Conservation (phyloP, 2,888 invertebrate genomes). For the Amiota mariae region DNA sequence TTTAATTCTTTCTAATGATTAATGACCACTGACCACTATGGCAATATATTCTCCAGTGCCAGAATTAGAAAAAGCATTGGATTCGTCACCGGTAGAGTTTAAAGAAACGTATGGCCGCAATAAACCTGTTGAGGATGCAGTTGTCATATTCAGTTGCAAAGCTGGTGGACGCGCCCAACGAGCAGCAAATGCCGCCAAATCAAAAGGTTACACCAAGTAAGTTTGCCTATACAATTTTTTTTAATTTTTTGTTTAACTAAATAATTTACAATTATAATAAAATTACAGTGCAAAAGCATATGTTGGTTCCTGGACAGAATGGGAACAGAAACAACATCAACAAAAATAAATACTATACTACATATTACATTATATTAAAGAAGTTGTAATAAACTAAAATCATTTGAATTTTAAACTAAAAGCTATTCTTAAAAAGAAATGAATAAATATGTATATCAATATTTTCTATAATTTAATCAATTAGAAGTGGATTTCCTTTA, state of each 20-base stretch:
- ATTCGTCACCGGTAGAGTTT: slow-evolving; percentile 64
- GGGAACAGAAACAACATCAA: slow-evolving; percentile 62
- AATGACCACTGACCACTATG: slow-evolving; percentile 9
- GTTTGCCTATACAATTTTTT: slow-evolving; percentile 20
- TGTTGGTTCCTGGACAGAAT: slow-evolving; percentile 73
- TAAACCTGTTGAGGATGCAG: slow-evolving; percentile 77
- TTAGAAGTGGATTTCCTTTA: slow-evolving; percentile 64
- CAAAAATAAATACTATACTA: slow-evolving; percentile 9
- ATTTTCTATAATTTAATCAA: neutral
- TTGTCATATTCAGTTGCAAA: slow-evolving; percentile 81
- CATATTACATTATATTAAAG: slow-evolving; percentile 25
- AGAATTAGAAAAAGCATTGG: slow-evolving; percentile 64
- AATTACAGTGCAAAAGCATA: slow-evolving; percentile 69
- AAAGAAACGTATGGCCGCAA: slow-evolving; percentile 73
- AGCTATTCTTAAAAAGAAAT: slow-evolving; percentile 14
- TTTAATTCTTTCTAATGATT: neutral
- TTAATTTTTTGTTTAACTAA: neutral
- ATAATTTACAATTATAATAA: slow-evolving; percentile 10
- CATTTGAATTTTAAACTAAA: slow-evolving; percentile 34
- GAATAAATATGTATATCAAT: slow-evolving; percentile 31
- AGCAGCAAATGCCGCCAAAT: slow-evolving; percentile 76
- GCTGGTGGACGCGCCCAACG: slow-evolving; percentile 80
- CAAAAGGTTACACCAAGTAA: slow-evolving; percentile 70
- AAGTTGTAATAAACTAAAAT: slow-evolving; percentile 16
- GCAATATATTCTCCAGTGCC: slow-evolving; percentile 59